Evolutionary conservation across 92 coral and sea anemone genomes (phyloP).

Genomic region (Virgularia gustaviana): DNA sequence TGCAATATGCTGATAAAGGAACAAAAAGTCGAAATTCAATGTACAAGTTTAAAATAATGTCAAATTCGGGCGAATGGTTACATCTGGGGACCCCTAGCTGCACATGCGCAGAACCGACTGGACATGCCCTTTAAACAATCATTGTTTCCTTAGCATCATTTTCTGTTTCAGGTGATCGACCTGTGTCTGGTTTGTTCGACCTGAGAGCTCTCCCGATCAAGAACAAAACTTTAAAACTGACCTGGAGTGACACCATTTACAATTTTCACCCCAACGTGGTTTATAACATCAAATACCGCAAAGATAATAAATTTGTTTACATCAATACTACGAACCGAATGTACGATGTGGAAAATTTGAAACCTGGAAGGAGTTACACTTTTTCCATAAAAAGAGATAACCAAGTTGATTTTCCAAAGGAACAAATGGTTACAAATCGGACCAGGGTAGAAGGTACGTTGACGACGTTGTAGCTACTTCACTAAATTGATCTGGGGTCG

Average conservation of each 20-base stretch:
- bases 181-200: background rate
- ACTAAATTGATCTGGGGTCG: no score
- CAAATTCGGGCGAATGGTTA: no score
- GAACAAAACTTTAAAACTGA: constrained; percentile 6
- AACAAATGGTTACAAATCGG: constrained; percentile 53
- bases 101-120: no score
- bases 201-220: constrained; percentile 3
- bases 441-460: constrained; percentile 81
- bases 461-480: no score
- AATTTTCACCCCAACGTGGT: background rate
- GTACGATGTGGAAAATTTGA: constrained; percentile 59
- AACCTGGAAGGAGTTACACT: constrained; percentile 66
- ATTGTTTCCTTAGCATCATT: background rate
- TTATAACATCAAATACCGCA: constrained; percentile 14
- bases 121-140: no score
- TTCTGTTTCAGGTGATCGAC: constrained; percentile 8
- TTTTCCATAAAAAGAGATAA: constrained; percentile 66
- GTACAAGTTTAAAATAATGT: no score
- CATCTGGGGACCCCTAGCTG: no score
- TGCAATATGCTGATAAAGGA: no score
- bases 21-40: no score
- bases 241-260: constrained; percentile 8
- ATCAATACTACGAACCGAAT: constrained; percentile 28
- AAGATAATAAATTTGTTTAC: constrained; percentile 3
- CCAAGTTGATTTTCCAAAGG: constrained; percentile 56